These are phyloP conservation scores for Pentalonia nigronervosa DNA, from an alignment of 1,140 invertebrate species.

Conservation along the genomic window DNA sequence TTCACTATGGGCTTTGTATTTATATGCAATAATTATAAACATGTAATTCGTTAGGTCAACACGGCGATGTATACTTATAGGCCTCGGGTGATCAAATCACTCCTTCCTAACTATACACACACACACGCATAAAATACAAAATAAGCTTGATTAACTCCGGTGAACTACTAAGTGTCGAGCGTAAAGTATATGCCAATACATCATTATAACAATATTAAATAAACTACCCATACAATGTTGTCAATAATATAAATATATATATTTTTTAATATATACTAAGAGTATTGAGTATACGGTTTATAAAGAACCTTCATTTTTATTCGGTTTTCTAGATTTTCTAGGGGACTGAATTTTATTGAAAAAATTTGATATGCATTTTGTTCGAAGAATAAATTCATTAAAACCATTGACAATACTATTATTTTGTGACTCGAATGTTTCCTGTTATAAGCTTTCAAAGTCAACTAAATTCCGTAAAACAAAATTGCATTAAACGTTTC, in stretches of 20 bases:
- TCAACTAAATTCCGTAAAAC: not conserved
- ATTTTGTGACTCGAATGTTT: not conserved
- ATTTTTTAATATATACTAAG: too few species aligned
- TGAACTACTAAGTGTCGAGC: not conserved
- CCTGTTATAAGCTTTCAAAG: not conserved
- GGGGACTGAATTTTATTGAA: too few species aligned
- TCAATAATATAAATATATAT: too few species aligned
- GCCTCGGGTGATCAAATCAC: not conserved
- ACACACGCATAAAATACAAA: not conserved
- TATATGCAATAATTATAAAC: not conserved
- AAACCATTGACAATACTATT: not conserved
- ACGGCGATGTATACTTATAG: not conserved
- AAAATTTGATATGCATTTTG: not conserved
- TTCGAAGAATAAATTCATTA: not conserved
- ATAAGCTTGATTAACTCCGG: not conserved
- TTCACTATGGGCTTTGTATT: not conserved
- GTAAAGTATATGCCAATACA: too few species aligned
- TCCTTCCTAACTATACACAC: not conserved
- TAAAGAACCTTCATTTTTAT: too few species aligned
- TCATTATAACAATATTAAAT: too few species aligned
- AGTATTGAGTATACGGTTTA: too few species aligned
- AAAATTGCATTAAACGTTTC: not conserved
- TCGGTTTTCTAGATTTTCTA: too few species aligned
- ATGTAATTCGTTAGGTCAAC: not conserved
- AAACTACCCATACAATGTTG: too few species aligned